phyloP scores from a whole-genome alignment of 2,888 invertebrate genomes.

The Drosophila antonietae region DNA sequence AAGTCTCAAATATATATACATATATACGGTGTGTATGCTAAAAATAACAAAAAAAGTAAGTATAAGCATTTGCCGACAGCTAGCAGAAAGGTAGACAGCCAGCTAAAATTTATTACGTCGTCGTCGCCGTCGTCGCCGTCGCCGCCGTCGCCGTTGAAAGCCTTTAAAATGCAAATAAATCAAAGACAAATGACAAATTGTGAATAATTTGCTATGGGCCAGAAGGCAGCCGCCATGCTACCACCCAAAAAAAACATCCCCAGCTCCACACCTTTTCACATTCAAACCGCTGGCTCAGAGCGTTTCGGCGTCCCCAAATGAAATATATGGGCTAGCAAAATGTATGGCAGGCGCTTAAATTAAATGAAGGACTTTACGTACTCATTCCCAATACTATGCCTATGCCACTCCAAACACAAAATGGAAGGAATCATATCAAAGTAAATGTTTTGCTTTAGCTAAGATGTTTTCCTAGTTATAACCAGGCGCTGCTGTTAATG shows the following conservation, averaged over 20 bases:
- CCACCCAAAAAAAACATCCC: constrained; percentile 6
- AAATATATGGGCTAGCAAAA: constrained; percentile 74
- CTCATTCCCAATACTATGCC: not conserved
- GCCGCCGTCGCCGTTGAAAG: constrained; percentile 72
- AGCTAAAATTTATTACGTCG: constrained; percentile 73
- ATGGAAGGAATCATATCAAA: constrained; percentile 19
- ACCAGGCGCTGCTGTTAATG: not conserved
- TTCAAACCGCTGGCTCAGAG: not conserved
- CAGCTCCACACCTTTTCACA: not conserved
- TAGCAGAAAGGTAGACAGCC: constrained; percentile 75
- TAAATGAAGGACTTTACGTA: constrained; percentile 70
- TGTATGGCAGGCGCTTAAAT: constrained; percentile 76
- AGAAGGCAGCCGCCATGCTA: constrained; percentile 48
- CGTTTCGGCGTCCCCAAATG: constrained; percentile 37
- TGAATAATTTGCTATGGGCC: constrained; percentile 79
- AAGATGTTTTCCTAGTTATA: not conserved
- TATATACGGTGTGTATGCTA: constrained; percentile 14
- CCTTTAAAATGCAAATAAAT: constrained; percentile 80
- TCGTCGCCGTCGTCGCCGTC: constrained; percentile 65
- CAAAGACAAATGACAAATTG: constrained; percentile 80
- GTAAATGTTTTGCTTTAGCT: not conserved
- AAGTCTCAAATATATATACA: constrained; percentile 56
- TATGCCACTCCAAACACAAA: not conserved
- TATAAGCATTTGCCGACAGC: constrained; percentile 60
- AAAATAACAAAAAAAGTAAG: constrained; percentile 30